Conservation (phyloP, 64 coral and sea anemone genomes). For the Anthopleura sola region DNA sequence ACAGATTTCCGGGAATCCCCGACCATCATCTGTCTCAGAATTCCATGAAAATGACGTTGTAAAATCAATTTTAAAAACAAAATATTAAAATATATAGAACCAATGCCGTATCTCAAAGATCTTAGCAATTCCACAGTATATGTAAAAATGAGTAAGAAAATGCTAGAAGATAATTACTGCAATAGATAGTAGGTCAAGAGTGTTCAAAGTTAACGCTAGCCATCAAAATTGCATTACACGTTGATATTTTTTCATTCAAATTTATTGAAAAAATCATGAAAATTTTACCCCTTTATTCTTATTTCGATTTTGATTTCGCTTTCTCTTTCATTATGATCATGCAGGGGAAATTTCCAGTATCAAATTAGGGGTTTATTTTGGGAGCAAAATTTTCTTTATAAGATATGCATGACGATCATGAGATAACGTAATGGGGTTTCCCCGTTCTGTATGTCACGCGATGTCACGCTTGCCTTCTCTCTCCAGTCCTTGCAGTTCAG, state of each 20-base stretch:
- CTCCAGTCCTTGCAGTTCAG: neutral
- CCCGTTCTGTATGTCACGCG: neutral
- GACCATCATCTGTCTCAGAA: neutral
- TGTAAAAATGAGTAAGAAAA: too few relatives aligned
- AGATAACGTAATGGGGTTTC: slow-evolving; percentile 2
- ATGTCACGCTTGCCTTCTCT: neutral
- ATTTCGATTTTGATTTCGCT: neutral
- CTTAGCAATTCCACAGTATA: too few relatives aligned
- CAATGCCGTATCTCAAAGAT: too few relatives aligned
- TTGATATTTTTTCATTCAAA: neutral
- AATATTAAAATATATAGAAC: too few relatives aligned
- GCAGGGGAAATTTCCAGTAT: neutral
- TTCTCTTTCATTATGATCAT: neutral
- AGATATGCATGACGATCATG: neutral
- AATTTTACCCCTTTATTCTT: too few relatives aligned
- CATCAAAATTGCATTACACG: too few relatives aligned
- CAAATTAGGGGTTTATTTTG: neutral
- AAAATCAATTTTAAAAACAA: too few relatives aligned
- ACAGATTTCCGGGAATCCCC: neutral
- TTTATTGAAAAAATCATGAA: neutral
- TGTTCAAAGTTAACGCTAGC: too few relatives aligned
- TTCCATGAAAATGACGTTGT: neutral
- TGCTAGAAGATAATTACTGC: too few relatives aligned
- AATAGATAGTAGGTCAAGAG: too few relatives aligned
- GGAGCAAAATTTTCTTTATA: neutral